A percentile compares a stretch with the other conserved stretches of the same genome.
Conservation (phyloP, 2,888 invertebrate species). For the Crossocerus cetratus region DNA sequence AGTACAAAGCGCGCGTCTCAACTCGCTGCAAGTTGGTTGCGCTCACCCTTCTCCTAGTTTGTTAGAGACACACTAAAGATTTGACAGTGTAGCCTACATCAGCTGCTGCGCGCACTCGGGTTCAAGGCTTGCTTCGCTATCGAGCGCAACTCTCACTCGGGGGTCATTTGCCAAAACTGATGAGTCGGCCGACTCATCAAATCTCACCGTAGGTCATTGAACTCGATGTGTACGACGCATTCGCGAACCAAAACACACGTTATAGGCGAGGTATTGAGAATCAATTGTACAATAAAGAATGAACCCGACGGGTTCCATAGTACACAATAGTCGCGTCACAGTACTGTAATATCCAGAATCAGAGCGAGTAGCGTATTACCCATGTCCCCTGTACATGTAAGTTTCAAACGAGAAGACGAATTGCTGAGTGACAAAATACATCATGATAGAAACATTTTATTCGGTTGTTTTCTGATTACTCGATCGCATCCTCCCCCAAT, state of each 20-base stretch:
- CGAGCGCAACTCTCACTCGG: background rate
- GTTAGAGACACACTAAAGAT: conserved; percentile 47
- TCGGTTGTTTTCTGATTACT: conserved; percentile 24
- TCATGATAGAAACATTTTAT: conserved; percentile 48
- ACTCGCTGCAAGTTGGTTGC: conserved; percentile 48
- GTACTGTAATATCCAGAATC: conserved; percentile 45
- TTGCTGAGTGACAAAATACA: conserved; percentile 55
- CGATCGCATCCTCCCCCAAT: conserved; percentile 3
- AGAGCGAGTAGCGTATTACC: conserved; percentile 43
- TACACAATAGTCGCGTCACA: conserved; percentile 44
- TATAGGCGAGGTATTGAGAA: conserved; percentile 53
- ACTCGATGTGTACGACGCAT: conserved; percentile 42
- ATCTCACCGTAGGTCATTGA: conserved; percentile 31
- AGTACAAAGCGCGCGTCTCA: conserved; percentile 58
- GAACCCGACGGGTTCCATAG: conserved; percentile 47
- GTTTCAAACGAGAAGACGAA: conserved; percentile 42
- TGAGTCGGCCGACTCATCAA: background rate
- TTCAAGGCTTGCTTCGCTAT: conserved; percentile 29
- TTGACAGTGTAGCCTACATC: conserved; percentile 47
- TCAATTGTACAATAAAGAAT: conserved; percentile 57
- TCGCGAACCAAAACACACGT: conserved; percentile 54
- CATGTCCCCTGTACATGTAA: conserved; percentile 50
- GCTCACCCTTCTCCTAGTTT: conserved; percentile 56
- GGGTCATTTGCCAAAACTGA: background rate
- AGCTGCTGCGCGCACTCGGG: conserved; percentile 39